Evolutionary conservation across 2,888 invertebrate genomes (phyloP).

Genomic region (Orgyia antiqua): DNA sequence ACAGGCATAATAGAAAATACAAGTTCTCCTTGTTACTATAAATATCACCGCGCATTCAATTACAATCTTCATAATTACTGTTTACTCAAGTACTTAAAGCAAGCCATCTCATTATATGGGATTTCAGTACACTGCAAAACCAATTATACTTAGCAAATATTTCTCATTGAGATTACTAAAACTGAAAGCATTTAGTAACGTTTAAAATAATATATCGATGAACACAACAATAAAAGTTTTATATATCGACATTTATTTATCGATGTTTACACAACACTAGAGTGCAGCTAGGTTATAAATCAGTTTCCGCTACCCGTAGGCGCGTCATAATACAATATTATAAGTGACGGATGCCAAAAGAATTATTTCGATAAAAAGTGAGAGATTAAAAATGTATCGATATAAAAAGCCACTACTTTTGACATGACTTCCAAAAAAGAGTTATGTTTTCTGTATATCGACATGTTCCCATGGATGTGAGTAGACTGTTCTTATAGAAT

Average conservation of each 20-base stretch:
- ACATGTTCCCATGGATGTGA: too few relatives aligned
- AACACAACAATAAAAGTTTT: not conserved
- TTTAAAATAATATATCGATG: conserved; percentile 3
- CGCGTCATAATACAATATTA: conserved; percentile 69
- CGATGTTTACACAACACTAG: conserved; percentile 29
- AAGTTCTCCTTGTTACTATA: too few relatives aligned
- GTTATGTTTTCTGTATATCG: too few relatives aligned
- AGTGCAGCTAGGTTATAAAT: conserved; percentile 64
- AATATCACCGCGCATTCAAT: conserved; percentile 12
- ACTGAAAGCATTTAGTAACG: conserved; percentile 6
- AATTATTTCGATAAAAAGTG: conserved; percentile 21
- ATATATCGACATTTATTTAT: conserved; percentile 5
- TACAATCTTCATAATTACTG: conserved; percentile 13
- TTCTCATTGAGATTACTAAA: conserved; percentile 12
- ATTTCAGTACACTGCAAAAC: conserved; percentile 14
- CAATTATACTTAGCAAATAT: conserved; percentile 32
- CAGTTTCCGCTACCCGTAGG: conserved; percentile 54
- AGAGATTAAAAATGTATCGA: too few relatives aligned
- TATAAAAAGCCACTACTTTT: too few relatives aligned
- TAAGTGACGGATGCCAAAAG: conserved; percentile 49
- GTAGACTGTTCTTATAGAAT: too few relatives aligned
- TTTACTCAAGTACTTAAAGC: conserved; percentile 13
- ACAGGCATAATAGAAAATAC: too few relatives aligned
- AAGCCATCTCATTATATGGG: conserved; percentile 16
- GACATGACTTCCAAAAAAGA: too few relatives aligned